Percentiles rank a stretch among this genome's conserved stretches.
These are phyloP conservation scores for Keiferia lycopersicella DNA, from an alignment of 2,888 invertebrate species.

Conservation along the genomic window DNA sequence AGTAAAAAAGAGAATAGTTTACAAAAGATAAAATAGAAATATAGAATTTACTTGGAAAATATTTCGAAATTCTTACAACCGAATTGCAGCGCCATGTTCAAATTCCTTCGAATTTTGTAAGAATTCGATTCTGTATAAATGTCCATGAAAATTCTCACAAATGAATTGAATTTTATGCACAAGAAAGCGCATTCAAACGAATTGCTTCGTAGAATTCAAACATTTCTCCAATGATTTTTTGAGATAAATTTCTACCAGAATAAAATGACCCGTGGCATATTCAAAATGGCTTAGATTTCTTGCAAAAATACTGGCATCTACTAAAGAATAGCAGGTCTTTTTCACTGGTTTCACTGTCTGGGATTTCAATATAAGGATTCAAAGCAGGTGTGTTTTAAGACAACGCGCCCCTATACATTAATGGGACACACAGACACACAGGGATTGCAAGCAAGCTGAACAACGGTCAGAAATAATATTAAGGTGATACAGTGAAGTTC, in stretches of 20 bases:
- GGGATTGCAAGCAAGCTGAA: neutral
- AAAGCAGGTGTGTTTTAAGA: constrained; percentile 75
- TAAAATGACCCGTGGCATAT: constrained; percentile 42
- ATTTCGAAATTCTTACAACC: neutral
- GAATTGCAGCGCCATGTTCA: neutral
- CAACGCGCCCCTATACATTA: constrained; percentile 55
- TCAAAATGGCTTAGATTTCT: constrained; percentile 31
- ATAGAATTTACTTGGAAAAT: no score
- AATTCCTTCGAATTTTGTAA: neutral
- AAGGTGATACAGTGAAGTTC: no score
- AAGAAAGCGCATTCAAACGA: constrained; percentile 21
- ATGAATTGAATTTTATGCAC: constrained; percentile 18
- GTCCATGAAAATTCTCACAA: neutral
- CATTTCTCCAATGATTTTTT: constrained; percentile 46
- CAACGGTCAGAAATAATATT: no score
- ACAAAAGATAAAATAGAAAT: neutral
- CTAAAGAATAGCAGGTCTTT: constrained; percentile 50
- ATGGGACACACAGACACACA: neutral
- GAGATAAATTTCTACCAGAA: constrained; percentile 48
- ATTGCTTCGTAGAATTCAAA: constrained; percentile 29
- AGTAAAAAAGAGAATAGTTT: neutral
- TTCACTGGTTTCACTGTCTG: constrained; percentile 61
- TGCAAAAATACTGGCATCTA: constrained; percentile 44
- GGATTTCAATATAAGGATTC: constrained; percentile 73
- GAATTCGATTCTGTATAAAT: neutral